A percentile compares a stretch with the other conserved stretches of the same genome.
Conservation (phyloP, 2,113 vertebrate species). For the Tympanuchus pallidicinctus region DNA sequence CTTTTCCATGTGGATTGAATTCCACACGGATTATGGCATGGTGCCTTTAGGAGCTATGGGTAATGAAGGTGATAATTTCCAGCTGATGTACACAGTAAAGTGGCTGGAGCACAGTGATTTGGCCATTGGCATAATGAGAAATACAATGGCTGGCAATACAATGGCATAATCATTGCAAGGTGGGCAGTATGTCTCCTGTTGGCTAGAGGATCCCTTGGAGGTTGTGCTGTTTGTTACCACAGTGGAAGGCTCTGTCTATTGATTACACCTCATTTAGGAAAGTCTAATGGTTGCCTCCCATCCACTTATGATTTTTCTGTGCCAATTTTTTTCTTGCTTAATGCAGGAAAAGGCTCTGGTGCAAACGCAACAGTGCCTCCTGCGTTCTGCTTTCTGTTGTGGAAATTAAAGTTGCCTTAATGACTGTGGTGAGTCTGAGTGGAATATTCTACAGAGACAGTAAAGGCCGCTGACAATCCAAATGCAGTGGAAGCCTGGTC, state of each 20-base stretch:
- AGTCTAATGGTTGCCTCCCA: neutral
- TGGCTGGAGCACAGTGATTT: neutral
- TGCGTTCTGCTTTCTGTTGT: neutral
- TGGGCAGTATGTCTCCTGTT: neutral
- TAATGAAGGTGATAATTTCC: neutral
- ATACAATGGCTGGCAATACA: neutral
- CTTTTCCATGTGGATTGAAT: neutral
- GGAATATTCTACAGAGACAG: neutral
- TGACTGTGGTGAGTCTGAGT: neutral
- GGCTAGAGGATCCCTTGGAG: neutral
- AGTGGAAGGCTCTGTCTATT: neutral
- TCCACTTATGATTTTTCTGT: neutral
- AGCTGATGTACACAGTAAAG: neutral
- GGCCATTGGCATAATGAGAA: neutral
- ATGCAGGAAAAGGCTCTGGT: neutral
- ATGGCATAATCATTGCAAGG: neutral
- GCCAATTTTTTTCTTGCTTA: neutral
- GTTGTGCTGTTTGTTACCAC: neutral
- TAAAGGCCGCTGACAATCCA: neutral
- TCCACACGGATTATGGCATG: neutral
- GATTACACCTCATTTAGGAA: neutral
- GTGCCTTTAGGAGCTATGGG: neutral
- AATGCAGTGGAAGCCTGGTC: neutral
- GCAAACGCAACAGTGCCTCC: neutral
- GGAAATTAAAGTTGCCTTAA: conserved; percentile 24